Base-by-base conservation (phyloP, 1,140 invertebrate species). In the Wasmannia auropunctata region DNA sequence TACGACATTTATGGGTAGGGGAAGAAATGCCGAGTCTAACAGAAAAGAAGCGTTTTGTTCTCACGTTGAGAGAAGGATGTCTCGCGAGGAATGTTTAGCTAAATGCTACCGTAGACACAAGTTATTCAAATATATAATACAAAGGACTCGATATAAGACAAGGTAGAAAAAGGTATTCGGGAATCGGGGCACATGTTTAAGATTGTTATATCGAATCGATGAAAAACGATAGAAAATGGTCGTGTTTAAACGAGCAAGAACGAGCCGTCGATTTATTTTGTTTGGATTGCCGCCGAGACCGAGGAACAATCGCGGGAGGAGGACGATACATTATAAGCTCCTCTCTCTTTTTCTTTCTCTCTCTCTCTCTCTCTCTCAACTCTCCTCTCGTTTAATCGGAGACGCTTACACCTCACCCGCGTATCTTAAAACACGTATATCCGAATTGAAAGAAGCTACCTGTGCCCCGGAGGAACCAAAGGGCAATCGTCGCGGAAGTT, bases 41-140 rank as follows among this genome's bases (percentile, higher is more conserved):
- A 43, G 8, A 80, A 67, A 51, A 43, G 31, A 80, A 67, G 76
- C 43, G 31, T 51, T 80, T 25, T 28, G 40, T 28, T 65, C 89
- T 88, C 86, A 88, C 85, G 60, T 87, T 63, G 88, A 88, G 74
- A 90, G 77, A 77, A 89, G 80, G 28, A 87, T 89, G 79, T 91
- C 86, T 90, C 84, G 76, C 62, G 81, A 87, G 90, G 70, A 83
- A 86, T 77, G 77, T 87, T 88, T 87, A 77, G 85, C 88, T 81
- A 85, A 51, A 85, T 86, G 65, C 81, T 91, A 91, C 77, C 90
- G 31, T 91, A 90, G 85, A 86, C 84, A 80, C 84, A 86, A 87
- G 81, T 91, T 90, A 90, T 86, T 88, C 77, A 67, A 89, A 92
- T 91, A 91, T 92, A 72, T 74, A 60, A 92, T 91, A 91, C 91